Base-by-base conservation (phyloP, 2,113 vertebrate species). In the Procapra przewalskii region DNA sequence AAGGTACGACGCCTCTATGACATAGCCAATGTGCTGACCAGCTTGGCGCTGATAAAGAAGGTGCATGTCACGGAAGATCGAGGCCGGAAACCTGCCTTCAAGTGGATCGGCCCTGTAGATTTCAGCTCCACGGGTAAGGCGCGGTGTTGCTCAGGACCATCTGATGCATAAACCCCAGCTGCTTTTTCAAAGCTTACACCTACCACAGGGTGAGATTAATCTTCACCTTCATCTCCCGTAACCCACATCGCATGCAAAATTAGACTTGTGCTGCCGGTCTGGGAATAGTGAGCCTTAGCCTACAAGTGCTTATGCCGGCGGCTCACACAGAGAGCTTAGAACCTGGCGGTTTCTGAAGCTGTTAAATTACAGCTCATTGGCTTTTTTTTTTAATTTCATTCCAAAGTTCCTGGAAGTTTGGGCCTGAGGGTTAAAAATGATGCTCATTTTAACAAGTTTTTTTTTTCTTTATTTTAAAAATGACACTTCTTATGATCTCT, bases 1-100 rank as follows among this genome's bases (percentile, higher is more conserved):
- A 99, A 99, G 98, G 99, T 99, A 96, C 99, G 99, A 45, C 99
- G 99, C 52, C 98, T 99, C 14, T 99, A 99, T 77, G 99, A 99
- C 97, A 99, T 99, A 0, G 99, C 99, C 87, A 99, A 99, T 0
- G 99, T 99, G 59, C 98, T 99, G 98, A 99, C 99, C 96, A 99
- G 99, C 98, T 98, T 99, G 94, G 97, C 94, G 84, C 99, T 99
- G 93, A 99, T 99, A 88, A 99, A 99, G 98, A 99, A 99, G 98
- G 99, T 99, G 54, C 99, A 99, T 0, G 99, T 99, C 3, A 99
- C 99, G 0, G 99, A 99, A 97, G 99, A 99, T 79, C 98, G 99
- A 80, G 99, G 99, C 83, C 99, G 99, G 19, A 99, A 99, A 81
- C 99, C 99, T 2, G 99, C 99, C 83, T 99, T 99, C 98, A 99